Conservation (phyloP, 2,888 invertebrate genomes). For the Pterostichus niger region DNA sequence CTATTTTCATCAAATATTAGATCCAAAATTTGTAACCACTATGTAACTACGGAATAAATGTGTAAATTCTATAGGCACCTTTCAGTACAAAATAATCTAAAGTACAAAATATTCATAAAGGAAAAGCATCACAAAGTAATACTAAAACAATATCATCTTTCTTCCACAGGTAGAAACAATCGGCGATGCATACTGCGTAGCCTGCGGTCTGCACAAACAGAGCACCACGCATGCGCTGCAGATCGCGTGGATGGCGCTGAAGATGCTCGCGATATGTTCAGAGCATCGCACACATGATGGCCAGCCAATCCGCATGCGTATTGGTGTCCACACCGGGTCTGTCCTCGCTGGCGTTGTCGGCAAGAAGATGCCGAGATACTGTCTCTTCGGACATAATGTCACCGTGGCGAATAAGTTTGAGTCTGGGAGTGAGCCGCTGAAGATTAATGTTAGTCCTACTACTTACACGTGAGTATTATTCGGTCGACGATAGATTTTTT, state of each 20-base stretch:
- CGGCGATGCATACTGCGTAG: conserved; percentile 97
- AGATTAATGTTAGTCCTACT: conserved; percentile 95
- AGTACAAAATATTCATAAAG: too few relatives aligned
- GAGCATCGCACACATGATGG: conserved; percentile 94
- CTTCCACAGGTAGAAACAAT: conserved; percentile 92
- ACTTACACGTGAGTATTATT: conserved; percentile 89
- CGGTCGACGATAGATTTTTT: too few relatives aligned
- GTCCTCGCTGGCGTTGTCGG: conserved; percentile 97
- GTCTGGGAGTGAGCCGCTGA: conserved; percentile 93
- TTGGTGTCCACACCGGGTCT: conserved; percentile 95
- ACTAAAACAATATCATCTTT: conserved; percentile 17
- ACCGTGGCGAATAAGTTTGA: conserved; percentile 98
- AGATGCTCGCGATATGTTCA: conserved; percentile 95
- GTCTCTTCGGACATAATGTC: conserved; percentile 96
- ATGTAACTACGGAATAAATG: too few relatives aligned
- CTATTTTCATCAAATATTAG: too few relatives aligned
- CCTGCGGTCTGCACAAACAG: conserved; percentile 93
- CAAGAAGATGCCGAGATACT: conserved; percentile 95
- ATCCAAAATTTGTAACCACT: too few relatives aligned
- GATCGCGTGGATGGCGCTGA: conserved; percentile 97
- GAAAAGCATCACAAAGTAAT: too few relatives aligned
- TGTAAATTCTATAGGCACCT: too few relatives aligned
- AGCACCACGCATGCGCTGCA: conserved; percentile 95
- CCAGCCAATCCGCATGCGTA: conserved; percentile 95
- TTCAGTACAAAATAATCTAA: too few relatives aligned